Conservation (phyloP, 2,797 vertebrate species). For the Danio kyathit region DNA sequence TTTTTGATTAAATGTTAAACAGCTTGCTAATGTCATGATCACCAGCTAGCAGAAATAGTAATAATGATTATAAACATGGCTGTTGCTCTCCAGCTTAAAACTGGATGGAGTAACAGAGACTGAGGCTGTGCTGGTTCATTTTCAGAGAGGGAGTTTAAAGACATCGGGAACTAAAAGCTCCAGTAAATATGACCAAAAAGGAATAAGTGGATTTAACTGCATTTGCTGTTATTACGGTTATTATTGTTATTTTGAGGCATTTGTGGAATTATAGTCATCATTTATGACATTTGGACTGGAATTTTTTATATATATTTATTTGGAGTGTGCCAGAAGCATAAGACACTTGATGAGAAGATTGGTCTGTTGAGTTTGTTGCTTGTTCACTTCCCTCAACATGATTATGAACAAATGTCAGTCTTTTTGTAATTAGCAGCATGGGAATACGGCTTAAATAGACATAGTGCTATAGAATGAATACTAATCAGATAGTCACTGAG, state of each 20-base stretch:
- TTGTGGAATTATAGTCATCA: not conserved
- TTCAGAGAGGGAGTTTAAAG: conserved; percentile 1
- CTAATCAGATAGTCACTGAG: conserved; percentile 26
- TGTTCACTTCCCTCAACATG: not conserved
- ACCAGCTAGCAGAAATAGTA: not conserved
- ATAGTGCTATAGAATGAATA: conserved; percentile 15
- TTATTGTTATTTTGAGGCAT: not conserved
- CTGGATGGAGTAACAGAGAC: not conserved
- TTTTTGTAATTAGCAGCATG: conserved; percentile 5
- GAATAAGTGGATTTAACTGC: not conserved
- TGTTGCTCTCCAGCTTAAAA: not conserved
- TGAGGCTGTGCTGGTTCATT: conserved; percentile 14
- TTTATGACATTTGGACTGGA: conserved; percentile 13
- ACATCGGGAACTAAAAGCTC: not conserved
- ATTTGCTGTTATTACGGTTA: not conserved
- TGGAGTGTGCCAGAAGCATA: conserved; percentile 11
- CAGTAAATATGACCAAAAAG: not conserved
- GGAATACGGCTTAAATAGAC: conserved; percentile 14
- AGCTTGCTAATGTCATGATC: not conserved
- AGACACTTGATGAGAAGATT: conserved; percentile 19
- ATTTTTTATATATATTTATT: not conserved
- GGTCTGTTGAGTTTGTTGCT: conserved; percentile 13
- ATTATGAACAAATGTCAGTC: conserved; percentile 14
- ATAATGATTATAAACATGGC: not conserved
- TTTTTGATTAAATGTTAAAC: too few relatives aligned